These are phyloP conservation scores for Acleris literana DNA, from an alignment of 2,888 invertebrate genomes.

Conservation along the genomic window DNA sequence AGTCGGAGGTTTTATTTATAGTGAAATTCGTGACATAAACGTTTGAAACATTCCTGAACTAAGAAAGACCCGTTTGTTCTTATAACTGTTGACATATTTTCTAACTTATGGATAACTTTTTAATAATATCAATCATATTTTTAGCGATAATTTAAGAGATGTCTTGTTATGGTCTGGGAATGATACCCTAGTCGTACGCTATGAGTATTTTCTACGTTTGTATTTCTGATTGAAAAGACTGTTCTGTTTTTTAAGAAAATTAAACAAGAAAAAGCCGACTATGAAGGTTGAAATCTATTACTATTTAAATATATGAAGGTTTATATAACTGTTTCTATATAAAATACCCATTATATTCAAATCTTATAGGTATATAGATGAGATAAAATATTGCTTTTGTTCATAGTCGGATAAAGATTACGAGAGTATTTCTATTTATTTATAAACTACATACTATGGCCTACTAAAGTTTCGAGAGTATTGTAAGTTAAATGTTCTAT, in stretches of 20 bases:
- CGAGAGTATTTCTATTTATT: slow-evolving; percentile 49
- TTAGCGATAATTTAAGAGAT: slow-evolving; percentile 46
- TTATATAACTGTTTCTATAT: slow-evolving; percentile 11
- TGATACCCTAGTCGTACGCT: slow-evolving; percentile 62
- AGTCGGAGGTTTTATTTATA: slow-evolving; percentile 35
- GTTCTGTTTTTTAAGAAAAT: slow-evolving; percentile 59
- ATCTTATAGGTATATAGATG: slow-evolving; percentile 20
- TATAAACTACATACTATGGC: slow-evolving; percentile 47
- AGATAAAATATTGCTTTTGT: slow-evolving; percentile 41
- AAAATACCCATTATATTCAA: slow-evolving; percentile 26
- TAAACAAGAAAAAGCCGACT: slow-evolving; percentile 39
- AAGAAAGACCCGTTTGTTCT: slow-evolving; percentile 38
- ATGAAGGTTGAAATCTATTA: slow-evolving; percentile 40
- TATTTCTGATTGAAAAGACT: slow-evolving; percentile 65
- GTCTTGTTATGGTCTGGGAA: slow-evolving; percentile 52
- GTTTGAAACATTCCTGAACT: slow-evolving; percentile 44
- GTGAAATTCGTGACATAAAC: slow-evolving; percentile 29
- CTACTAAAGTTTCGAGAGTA: slow-evolving; percentile 65
- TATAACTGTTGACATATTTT: slow-evolving; percentile 45
- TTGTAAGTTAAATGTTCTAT: slow-evolving; percentile 74
- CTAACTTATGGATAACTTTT: slow-evolving; percentile 57
- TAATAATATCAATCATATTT: slow-evolving; percentile 44
- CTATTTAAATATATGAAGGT: slow-evolving; percentile 15
- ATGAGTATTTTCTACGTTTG: slow-evolving; percentile 53
- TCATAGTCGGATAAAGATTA: slow-evolving; percentile 49